A percentile compares a stretch with the other conserved stretches of the same genome.
phyloP scores from a whole-genome alignment of 2,797 vertebrate genomes.

The Hapalemur alaotrensis region DNA sequence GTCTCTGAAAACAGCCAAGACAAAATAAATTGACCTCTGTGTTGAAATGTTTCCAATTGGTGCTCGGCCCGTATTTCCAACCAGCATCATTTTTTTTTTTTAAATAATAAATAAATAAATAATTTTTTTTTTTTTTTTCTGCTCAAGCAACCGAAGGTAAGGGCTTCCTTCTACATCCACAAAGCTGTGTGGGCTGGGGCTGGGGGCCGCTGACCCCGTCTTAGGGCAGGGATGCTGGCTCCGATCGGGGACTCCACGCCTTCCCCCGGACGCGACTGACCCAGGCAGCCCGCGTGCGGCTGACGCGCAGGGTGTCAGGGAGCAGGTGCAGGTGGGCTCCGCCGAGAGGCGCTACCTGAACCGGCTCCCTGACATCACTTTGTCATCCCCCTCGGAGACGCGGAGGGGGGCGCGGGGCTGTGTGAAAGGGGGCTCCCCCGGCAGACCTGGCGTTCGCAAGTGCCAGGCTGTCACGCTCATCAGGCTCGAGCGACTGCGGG shows the following conservation, averaged over 20 bases:
- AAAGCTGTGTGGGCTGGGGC: fast-evolving
- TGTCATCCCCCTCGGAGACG: slow-evolving; percentile 64
- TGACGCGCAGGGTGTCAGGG: fast-evolving
- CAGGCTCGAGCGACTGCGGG: slow-evolving; percentile 80
- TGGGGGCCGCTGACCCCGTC: fast-evolving
- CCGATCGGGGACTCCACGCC: fast-evolving
- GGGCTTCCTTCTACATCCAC: no score
- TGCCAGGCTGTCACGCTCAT: slow-evolving; percentile 84
- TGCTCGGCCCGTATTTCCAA: not conserved
- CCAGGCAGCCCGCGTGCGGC: fast-evolving
- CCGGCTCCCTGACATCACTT: slow-evolving; percentile 68
- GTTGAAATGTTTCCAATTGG: fast-evolving
- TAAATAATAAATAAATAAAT: no score
- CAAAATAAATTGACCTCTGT: not conserved
- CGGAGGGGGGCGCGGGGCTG: slow-evolving; percentile 68
- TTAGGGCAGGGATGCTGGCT: fast-evolving
- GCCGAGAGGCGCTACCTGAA: not conserved
- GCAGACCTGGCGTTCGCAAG: slow-evolving; percentile 81
- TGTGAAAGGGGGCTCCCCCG: slow-evolving; percentile 42
- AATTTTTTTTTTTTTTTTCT: no score
- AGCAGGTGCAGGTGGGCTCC: slow-evolving; percentile 41
- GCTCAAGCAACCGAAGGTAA: fast-evolving
- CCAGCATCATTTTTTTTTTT: no score
- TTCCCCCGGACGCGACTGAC: fast-evolving
- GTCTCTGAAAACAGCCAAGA: not conserved